phyloP scores from a whole-genome alignment of 2,888 invertebrate species.

The Phymatocera aterrima region DNA sequence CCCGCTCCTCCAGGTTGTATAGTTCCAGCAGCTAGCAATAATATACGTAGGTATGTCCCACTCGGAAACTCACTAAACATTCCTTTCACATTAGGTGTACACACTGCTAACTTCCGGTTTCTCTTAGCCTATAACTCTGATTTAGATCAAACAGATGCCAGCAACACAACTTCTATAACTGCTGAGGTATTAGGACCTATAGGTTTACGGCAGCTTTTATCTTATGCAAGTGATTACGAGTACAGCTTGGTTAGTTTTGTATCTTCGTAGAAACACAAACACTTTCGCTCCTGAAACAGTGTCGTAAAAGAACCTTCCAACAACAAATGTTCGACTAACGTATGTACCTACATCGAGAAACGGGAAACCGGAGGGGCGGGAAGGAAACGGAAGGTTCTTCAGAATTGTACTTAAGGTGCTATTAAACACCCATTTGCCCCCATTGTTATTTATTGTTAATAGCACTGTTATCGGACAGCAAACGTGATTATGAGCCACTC shows the following conservation, averaged over 20 bases:
- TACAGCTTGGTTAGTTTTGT: background rate
- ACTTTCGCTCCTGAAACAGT: background rate
- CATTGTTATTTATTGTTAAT: too few species aligned
- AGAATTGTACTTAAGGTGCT: too few species aligned
- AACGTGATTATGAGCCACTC: too few species aligned
- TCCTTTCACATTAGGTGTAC: slow-evolving; percentile 53
- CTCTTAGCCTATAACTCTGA: slow-evolving; percentile 50
- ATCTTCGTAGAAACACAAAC: slow-evolving; percentile 14
- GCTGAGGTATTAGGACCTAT: too few species aligned
- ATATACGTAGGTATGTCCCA: too few species aligned
- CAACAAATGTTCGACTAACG: slow-evolving; percentile 1
- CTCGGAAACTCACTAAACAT: slow-evolving; percentile 48
- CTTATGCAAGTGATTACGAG: background rate
- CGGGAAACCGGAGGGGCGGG: too few species aligned
- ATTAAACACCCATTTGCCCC: too few species aligned
- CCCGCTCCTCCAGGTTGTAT: too few species aligned
- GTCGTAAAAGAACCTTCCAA: background rate
- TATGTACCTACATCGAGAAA: too few species aligned
- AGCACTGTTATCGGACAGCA: too few species aligned
- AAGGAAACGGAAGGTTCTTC: too few species aligned
- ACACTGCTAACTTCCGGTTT: slow-evolving; percentile 57
- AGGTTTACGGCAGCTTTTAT: background rate
- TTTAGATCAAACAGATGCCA: slow-evolving; percentile 61
- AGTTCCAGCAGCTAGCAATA: background rate
- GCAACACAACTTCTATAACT: too few species aligned